Evolutionary conservation across 2,797 vertebrate genomes (phyloP).

Genomic region (Poecilia wingei): DNA sequence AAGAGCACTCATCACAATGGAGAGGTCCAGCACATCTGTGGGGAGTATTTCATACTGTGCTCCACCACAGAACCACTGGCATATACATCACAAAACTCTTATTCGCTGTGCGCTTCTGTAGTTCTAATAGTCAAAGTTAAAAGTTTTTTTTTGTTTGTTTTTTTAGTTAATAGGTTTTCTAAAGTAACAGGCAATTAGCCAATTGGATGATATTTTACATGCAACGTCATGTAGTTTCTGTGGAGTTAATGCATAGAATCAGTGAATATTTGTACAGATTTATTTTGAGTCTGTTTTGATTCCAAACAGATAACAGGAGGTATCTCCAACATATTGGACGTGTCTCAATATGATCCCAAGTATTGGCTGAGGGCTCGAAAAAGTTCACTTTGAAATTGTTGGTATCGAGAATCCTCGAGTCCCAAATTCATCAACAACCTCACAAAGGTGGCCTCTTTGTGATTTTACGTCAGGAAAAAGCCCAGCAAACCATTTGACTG

Average conservation of each 20-base stretch:
- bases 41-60: constrained; percentile 34
- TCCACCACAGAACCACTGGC: constrained; percentile 10
- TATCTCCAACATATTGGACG: background rate
- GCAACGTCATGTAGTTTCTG: background rate
- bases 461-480: background rate
- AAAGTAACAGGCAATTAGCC: background rate
- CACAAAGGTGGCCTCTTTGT: background rate
- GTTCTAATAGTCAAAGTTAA: background rate
- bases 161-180: background rate
- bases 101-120: background rate
- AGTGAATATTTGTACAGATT: background rate
- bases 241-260: background rate
- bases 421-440: background rate
- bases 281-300: background rate
- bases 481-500: background rate
- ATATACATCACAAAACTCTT: background rate
- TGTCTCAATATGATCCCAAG: background rate
- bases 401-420: background rate
- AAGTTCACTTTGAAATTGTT: background rate
- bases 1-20: constrained; percentile 46
- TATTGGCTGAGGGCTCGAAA: background rate
- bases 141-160: background rate
- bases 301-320: too few species aligned
- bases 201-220: background rate
- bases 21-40: constrained; percentile 56